phyloP scores from a whole-genome alignment of 2,888 invertebrate genomes.

The Drosophila sordidapex region DNA sequence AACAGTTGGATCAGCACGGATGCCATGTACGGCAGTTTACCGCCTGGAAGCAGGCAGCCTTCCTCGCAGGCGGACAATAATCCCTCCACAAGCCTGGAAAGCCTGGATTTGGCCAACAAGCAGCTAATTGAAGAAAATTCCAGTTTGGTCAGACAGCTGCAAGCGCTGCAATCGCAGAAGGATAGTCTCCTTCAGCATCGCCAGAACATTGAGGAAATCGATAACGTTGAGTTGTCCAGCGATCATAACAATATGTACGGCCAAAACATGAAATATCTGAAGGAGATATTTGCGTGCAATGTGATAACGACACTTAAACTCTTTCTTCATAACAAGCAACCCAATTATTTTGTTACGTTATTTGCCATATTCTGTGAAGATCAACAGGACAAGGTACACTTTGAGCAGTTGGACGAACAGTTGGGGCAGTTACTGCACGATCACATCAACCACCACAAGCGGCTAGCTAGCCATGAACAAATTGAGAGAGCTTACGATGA shows the following conservation, averaged over 20 bases:
- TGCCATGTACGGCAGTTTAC: not conserved
- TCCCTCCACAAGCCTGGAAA: not conserved
- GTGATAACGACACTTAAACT: constrained; percentile 2
- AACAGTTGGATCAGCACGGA: constrained; percentile 1
- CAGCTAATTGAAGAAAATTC: constrained; percentile 33
- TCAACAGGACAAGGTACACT: constrained; percentile 25
- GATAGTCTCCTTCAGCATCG: constrained; percentile 1
- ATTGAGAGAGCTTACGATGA: constrained; percentile 53
- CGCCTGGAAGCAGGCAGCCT: not conserved
- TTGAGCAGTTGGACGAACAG: constrained; percentile 55
- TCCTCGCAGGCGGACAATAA: not conserved
- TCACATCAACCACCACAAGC: constrained; percentile 38
- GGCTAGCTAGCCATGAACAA: constrained; percentile 34
- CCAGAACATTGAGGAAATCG: not conserved
- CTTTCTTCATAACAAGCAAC: not conserved
- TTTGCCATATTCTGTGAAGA: constrained; percentile 46
- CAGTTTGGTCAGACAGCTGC: constrained; percentile 28
- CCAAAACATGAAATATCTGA: constrained; percentile 41
- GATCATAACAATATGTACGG: constrained; percentile 6
- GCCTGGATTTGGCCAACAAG: constrained; percentile 13
- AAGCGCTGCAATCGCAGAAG: constrained; percentile 20
- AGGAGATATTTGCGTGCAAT: constrained; percentile 39
- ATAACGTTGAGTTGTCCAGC: not conserved
- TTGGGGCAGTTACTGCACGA: constrained; percentile 51
- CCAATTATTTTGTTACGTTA: constrained; percentile 40